Evolutionary conservation across 2,113 vertebrate genomes (phyloP).

Genomic region (Turnix velox): DNA sequence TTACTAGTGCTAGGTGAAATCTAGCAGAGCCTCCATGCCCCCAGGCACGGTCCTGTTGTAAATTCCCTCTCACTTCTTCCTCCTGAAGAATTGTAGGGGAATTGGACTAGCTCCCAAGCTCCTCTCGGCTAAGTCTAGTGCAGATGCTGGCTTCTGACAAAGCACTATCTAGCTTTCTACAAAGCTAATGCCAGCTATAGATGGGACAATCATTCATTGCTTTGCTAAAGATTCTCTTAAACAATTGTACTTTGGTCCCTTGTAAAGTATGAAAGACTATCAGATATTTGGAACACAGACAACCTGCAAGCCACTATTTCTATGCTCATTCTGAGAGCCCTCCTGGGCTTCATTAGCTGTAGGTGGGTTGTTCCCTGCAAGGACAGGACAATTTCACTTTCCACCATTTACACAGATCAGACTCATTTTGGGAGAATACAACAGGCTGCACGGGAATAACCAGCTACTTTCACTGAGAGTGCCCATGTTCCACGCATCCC

Average conservation of each 20-base stretch:
- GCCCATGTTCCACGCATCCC: too few species aligned
- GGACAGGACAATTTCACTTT: not conserved
- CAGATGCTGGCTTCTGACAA: not conserved
- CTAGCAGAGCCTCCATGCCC: not conserved
- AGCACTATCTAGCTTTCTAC: not conserved
- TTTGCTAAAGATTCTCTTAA: not conserved
- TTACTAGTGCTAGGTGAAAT: not conserved
- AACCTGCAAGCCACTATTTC: not conserved
- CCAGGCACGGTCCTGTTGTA: not conserved
- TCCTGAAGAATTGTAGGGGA: not conserved
- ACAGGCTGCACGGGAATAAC: too few species aligned
- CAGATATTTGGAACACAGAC: not conserved
- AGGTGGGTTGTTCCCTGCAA: not conserved
- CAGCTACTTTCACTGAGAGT: too few species aligned
- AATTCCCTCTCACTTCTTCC: not conserved
- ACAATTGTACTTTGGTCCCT: rapidly evolving
- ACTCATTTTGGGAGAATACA: too few species aligned
- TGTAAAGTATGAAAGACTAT: not conserved
- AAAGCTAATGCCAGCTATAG: not conserved
- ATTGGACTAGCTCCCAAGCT: not conserved
- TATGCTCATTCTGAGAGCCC: not conserved
- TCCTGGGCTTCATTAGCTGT: not conserved
- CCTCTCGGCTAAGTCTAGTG: not conserved
- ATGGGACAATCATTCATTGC: not conserved
- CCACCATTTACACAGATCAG: too few species aligned